Percentiles rank a stretch among this genome's conserved stretches.
These are phyloP conservation scores for Sternotherus odoratus DNA, from an alignment of 2,797 vertebrate species.

Conservation along the genomic window DNA sequence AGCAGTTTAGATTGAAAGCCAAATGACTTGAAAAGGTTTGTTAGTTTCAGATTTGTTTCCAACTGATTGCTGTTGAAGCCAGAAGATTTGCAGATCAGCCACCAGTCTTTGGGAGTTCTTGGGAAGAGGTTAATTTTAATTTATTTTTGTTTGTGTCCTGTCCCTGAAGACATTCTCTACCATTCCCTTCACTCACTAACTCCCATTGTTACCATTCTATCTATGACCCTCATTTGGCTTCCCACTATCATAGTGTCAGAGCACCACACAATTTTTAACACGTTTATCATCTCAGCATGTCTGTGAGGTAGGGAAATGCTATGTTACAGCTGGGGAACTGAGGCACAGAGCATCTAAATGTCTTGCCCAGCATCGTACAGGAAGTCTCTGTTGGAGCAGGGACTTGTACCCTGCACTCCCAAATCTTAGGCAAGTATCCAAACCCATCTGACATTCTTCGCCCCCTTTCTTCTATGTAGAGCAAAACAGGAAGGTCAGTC, in stretches of 20 bases:
- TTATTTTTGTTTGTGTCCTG: not conserved
- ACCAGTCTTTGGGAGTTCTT: not conserved
- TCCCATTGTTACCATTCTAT: not conserved
- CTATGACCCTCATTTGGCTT: accelerated
- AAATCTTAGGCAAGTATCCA: not conserved
- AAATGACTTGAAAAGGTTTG: not conserved
- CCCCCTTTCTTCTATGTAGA: not conserved
- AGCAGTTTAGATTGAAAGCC: conserved; percentile 1
- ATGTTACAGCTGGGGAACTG: not conserved
- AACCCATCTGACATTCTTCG: not conserved
- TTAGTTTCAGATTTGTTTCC: not conserved
- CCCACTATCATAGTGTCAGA: not conserved
- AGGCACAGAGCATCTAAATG: not conserved
- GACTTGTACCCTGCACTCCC: not conserved
- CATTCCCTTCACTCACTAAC: not conserved
- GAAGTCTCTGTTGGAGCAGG: not conserved
- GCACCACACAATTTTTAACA: not conserved
- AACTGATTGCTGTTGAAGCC: not conserved
- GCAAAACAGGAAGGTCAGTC: not conserved
- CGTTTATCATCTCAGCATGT: not conserved
- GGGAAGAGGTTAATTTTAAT: not conserved
- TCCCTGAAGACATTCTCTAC: not conserved
- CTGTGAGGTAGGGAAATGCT: not conserved
- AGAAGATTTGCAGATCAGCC: not conserved
- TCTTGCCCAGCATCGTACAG: accelerated